These are phyloP conservation scores for Montifringilla adamsi DNA, from an alignment of 2,113 vertebrate genomes.

Conservation along the genomic window DNA sequence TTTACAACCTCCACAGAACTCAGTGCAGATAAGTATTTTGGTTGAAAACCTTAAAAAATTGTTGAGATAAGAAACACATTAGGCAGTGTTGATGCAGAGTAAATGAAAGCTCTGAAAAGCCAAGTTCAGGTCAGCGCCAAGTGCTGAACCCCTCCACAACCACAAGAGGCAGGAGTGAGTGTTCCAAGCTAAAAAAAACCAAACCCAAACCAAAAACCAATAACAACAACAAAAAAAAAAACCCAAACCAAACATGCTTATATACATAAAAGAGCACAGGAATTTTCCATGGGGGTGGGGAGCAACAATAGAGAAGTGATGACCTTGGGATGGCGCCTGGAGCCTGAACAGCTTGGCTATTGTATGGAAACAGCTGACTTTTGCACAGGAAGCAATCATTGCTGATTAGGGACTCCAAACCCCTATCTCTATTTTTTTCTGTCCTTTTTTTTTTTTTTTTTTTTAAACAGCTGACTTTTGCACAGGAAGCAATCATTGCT, in stretches of 20 bases:
- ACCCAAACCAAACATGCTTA: background rate
- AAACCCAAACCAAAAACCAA: background rate
- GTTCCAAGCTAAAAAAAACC: background rate
- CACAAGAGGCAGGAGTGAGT: slow-evolving; percentile 9
- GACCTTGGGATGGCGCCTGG: slow-evolving; percentile 79
- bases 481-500: slow-evolving; percentile 75
- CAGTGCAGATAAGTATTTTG: background rate
- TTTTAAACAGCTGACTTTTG: slow-evolving; percentile 76
- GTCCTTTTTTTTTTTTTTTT: background rate
- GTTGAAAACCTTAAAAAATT: background rate
- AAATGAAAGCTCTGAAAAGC: background rate
- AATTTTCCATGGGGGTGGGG: slow-evolving; percentile 65
- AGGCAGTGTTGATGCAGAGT: background rate
- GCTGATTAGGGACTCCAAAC: slow-evolving; percentile 60
- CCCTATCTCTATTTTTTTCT: slow-evolving; percentile 3
- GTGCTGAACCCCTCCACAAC: background rate
- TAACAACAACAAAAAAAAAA: background rate
- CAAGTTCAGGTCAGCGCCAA: background rate
- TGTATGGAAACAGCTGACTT: slow-evolving; percentile 77
- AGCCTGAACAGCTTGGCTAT: slow-evolving; percentile 59
- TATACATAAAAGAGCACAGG: slow-evolving; percentile 33
- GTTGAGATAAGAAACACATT: background rate
- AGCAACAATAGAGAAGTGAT: slow-evolving; percentile 69
- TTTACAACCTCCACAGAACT: background rate
- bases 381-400: slow-evolving; percentile 77